These are phyloP conservation scores for Athrips mouffetella DNA, from an alignment of 2,888 invertebrate genomes.

Conservation along the genomic window DNA sequence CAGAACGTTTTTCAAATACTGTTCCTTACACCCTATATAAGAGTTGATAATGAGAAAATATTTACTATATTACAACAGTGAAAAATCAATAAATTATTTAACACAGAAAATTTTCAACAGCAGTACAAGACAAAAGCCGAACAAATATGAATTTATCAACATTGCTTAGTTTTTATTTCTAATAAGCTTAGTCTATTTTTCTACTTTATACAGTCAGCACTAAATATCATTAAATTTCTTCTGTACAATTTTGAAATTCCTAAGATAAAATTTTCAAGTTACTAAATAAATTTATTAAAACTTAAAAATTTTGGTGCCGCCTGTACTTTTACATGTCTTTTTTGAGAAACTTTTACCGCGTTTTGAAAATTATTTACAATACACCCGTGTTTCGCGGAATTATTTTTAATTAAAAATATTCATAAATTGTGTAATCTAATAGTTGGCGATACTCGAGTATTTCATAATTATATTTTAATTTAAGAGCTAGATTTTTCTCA, in stretches of 20 bases:
- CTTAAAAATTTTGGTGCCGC: background rate
- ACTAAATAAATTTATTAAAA: background rate
- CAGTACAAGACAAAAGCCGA: conserved; percentile 39
- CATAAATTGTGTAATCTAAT: background rate
- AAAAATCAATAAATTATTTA: conserved; percentile 29
- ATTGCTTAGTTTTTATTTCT: background rate
- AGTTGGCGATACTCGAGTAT: background rate
- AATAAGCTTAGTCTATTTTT: background rate
- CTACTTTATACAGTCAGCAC: conserved; percentile 2
- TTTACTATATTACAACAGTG: conserved; percentile 37
- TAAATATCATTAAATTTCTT: too few species aligned
- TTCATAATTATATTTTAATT: background rate
- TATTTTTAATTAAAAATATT: background rate
- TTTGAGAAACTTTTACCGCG: conserved; percentile 52
- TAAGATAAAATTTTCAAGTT: too few species aligned
- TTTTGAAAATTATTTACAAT: conserved; percentile 29
- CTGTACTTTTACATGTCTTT: conserved; percentile 3
- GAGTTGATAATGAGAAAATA: conserved; percentile 33
- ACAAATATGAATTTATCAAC: conserved; percentile 1
- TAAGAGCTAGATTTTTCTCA: background rate
- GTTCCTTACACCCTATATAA: too few species aligned
- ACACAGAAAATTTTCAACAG: conserved; percentile 46
- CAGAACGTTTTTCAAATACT: too few species aligned
- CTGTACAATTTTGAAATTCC: background rate
- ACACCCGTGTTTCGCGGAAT: background rate